Evolutionary conservation across 2,113 vertebrate genomes (phyloP).

Genomic region (Catharus fuscescens): DNA sequence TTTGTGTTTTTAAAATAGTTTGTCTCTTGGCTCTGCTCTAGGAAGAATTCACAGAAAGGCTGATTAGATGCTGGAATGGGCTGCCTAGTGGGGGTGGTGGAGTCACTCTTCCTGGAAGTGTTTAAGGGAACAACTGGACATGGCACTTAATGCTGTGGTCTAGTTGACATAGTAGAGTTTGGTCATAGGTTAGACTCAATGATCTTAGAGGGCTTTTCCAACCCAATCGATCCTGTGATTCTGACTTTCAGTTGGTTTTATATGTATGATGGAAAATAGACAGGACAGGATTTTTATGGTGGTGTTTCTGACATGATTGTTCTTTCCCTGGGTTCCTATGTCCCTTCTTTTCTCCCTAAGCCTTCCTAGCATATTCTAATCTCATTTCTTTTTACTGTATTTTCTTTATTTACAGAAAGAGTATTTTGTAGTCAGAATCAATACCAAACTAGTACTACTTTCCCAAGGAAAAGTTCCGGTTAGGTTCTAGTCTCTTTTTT

Average conservation of each 20-base stretch:
- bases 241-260: neutral
- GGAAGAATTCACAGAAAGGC: neutral
- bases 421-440: neutral
- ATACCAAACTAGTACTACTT: neutral
- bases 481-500: neutral
- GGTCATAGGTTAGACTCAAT: fast-evolving
- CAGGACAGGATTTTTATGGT: neutral
- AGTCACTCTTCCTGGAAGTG: neutral
- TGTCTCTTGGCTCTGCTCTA: neutral
- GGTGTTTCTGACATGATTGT: neutral
- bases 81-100: neutral
- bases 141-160: neutral
- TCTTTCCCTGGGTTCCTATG: neutral
- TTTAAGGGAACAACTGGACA: neutral
- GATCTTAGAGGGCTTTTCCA: neutral
- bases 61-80: neutral
- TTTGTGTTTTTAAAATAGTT: neutral
- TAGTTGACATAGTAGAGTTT: neutral
- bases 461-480: neutral
- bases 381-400: neutral
- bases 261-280: neutral
- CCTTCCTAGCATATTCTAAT: neutral
- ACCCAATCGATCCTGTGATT: neutral
- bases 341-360: neutral
- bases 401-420: neutral